A percentile compares a stretch with the other conserved stretches of the same genome.
phyloP scores from a whole-genome alignment of 2,113 vertebrate species.

The Ptyas mucosa region DNA sequence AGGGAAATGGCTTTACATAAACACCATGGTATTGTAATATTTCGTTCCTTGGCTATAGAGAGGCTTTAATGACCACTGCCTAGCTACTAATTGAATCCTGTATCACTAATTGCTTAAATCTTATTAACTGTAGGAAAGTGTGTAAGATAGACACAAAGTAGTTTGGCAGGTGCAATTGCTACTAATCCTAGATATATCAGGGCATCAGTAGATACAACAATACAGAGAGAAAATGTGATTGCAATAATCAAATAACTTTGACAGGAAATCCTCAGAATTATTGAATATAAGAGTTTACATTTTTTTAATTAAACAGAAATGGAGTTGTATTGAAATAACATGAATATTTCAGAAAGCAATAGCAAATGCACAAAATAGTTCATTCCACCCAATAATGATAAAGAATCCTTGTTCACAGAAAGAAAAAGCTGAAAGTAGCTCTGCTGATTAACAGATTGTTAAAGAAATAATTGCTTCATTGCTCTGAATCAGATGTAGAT shows the following conservation, averaged over 20 bases:
- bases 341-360: background rate
- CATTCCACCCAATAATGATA: background rate
- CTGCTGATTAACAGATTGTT: background rate
- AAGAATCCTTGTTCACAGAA: background rate
- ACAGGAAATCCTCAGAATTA: background rate
- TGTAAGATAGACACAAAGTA: background rate
- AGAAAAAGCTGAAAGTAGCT: background rate
- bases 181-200: background rate
- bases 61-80: background rate
- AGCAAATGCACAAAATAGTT: conserved; percentile 10
- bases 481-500: background rate
- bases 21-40: background rate
- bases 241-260: background rate
- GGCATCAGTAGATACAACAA: background rate
- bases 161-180: background rate
- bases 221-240: background rate
- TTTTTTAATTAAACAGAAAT: background rate
- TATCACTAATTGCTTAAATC: background rate
- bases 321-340: background rate
- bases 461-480: background rate
- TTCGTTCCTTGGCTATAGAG: background rate
- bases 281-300: background rate
- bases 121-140: background rate
- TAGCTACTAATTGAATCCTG: background rate
- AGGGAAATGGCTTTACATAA: conserved; percentile 12